These are phyloP conservation scores for Oryzias curvinotus DNA, from an alignment of 2,113 vertebrate species.

Conservation along the genomic window DNA sequence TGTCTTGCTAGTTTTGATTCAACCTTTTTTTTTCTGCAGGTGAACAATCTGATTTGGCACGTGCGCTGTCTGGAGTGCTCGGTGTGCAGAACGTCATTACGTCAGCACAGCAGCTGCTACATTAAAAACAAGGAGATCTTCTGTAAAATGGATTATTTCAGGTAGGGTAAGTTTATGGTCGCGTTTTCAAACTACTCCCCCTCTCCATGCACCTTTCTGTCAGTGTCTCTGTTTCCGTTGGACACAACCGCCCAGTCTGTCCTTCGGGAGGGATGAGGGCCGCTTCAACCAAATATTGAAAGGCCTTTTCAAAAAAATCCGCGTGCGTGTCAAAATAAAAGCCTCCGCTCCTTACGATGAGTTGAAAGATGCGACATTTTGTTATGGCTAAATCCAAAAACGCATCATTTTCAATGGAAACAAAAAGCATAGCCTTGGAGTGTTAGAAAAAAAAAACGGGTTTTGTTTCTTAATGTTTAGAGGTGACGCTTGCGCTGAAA, in stretches of 20 bases:
- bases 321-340: conserved; percentile 60
- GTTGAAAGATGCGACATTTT: conserved; percentile 42
- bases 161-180: conserved; percentile 86
- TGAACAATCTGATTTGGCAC: conserved; percentile 98
- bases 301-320: conserved; percentile 54
- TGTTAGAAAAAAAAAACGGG: neutral
- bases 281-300: conserved; percentile 41
- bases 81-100: conserved; percentile 92
- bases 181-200: conserved; percentile 55
- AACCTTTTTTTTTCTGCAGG: conserved; percentile 73
- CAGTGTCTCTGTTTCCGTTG: neutral
- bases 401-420: conserved; percentile 11
- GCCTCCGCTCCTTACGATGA: conserved; percentile 1
- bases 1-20: conserved; percentile 8
- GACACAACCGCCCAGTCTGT: conserved; percentile 2
- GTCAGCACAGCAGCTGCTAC: conserved; percentile 98
- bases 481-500: too few species aligned
- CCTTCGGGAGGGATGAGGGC: conserved; percentile 53
- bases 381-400: conserved; percentile 51
- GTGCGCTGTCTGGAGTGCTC: conserved; percentile 96
- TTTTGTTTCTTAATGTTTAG: too few species aligned
- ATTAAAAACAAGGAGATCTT: conserved; percentile 99
- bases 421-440: neutral
- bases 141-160: conserved; percentile 99
- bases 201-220: neutral